These are phyloP conservation scores for Bombus waltoni DNA, from an alignment of 1,140 invertebrate species.

Conservation along the genomic window DNA sequence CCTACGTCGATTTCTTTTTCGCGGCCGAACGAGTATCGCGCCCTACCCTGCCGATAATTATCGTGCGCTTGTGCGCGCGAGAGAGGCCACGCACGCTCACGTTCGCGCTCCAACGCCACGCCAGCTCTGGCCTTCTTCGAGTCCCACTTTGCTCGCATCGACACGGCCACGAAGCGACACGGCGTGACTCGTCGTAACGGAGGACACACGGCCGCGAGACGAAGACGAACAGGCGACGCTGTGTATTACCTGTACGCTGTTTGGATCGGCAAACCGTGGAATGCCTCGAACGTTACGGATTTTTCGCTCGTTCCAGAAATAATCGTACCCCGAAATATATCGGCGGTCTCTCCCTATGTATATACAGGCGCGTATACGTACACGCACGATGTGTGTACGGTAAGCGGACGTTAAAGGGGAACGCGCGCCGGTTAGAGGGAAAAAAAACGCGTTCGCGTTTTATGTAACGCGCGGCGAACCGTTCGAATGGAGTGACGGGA, in stretches of 20 bases:
- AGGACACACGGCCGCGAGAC: not conserved
- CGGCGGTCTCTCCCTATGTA: not conserved
- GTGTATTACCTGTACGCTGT: not conserved
- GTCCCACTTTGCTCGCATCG: conserved; percentile 39
- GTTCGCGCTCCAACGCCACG: conserved; percentile 10
- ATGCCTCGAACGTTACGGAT: conserved; percentile 26
- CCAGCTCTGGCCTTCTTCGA: conserved; percentile 42
- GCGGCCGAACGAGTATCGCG: conserved; percentile 20
- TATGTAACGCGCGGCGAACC: conserved; percentile 17
- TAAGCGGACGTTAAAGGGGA: conserved; percentile 36
- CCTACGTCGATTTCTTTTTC: conserved; percentile 60
- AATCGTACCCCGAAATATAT: conserved; percentile 48
- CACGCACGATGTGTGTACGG: not conserved
- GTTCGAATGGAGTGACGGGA: not conserved
- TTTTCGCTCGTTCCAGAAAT: conserved; percentile 42
- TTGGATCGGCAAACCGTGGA: not conserved
- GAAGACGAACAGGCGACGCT: not conserved
- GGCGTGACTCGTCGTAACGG: not conserved
- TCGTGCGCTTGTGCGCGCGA: conserved; percentile 24
- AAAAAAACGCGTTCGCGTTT: conserved; percentile 25
- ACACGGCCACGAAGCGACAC: not conserved
- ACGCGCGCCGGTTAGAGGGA: not conserved
- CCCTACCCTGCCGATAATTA: conserved; percentile 55
- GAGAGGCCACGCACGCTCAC: not conserved
- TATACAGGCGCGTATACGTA: not conserved